Conservation (phyloP, 2,888 invertebrate genomes). For the Melanostoma mellinum region DNA sequence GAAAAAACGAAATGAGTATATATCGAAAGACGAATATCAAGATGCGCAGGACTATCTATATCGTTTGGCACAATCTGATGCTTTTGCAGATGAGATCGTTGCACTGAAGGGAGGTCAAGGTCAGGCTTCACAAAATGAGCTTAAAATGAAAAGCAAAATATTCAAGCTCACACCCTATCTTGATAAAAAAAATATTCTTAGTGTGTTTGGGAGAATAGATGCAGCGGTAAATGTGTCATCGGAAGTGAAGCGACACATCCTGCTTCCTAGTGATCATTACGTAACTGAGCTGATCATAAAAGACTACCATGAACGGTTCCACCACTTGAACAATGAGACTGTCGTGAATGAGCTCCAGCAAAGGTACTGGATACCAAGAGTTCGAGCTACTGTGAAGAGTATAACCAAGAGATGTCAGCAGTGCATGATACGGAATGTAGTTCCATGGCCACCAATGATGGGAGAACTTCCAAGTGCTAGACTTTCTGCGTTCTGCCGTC, state of each 20-base stretch:
- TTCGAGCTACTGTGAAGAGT: too few species aligned
- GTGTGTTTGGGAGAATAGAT: slow-evolving; percentile 1
- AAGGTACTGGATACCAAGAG: too few species aligned
- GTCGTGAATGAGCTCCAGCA: too few species aligned
- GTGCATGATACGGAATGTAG: slow-evolving; percentile 9
- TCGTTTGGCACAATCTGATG: not conserved
- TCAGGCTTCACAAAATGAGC: too few species aligned
- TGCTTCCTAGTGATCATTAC: not conserved
- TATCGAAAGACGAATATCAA: slow-evolving; percentile 5
- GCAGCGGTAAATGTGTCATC: not conserved
- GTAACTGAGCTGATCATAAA: not conserved
- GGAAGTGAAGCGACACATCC: not conserved
- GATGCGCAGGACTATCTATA: slow-evolving; percentile 4
- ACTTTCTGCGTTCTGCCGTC: too few species aligned
- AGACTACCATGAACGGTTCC: not conserved
- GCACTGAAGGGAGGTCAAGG: not conserved
- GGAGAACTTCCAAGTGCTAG: too few species aligned
- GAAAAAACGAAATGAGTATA: not conserved
- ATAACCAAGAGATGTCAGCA: too few species aligned
- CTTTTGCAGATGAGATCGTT: not conserved
- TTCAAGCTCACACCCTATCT: not conserved
- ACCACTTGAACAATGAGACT: too few species aligned
- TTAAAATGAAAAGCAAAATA: not conserved
- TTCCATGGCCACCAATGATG: too few species aligned
- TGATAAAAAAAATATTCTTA: slow-evolving; percentile 12